Percentiles rank a stretch among this genome's conserved stretches.
These are phyloP conservation scores for Hippocampus comes DNA, from an alignment of 2,113 vertebrate genomes.

Conservation along the genomic window DNA sequence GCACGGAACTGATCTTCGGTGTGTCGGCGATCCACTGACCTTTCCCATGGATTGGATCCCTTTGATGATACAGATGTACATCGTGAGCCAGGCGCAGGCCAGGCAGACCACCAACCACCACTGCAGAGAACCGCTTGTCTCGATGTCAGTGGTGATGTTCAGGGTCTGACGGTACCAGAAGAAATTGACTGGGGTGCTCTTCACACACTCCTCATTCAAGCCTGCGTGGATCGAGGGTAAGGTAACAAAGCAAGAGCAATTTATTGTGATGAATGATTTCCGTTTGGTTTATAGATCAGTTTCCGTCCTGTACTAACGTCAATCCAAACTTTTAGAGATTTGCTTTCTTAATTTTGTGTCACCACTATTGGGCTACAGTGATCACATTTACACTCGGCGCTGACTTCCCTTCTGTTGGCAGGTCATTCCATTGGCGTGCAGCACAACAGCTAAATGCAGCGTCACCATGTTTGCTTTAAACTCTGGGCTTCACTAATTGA, in stretches of 20 bases:
- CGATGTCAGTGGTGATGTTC: conserved; percentile 77
- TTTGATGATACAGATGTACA: conserved; percentile 84
- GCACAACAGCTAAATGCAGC: not conserved
- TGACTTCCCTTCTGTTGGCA: no score
- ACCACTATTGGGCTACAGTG: no score
- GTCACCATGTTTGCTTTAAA: no score
- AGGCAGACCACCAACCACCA: conserved; percentile 82
- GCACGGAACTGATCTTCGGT: not conserved
- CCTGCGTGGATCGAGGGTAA: conserved; percentile 54
- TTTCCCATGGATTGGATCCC: conserved; percentile 87
- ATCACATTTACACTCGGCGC: no score
- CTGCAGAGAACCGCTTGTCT: conserved; percentile 68
- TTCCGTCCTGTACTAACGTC: not conserved
- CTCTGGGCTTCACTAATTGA: no score
- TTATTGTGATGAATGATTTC: not conserved
- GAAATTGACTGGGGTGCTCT: conserved; percentile 81
- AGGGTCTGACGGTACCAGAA: conserved; percentile 92
- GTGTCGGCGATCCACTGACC: conserved; percentile 62
- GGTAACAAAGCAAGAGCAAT: not conserved
- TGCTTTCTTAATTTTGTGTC: no score
- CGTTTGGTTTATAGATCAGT: not conserved
- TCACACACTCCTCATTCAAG: conserved; percentile 74
- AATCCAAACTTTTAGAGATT: no score
- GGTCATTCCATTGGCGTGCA: no score
- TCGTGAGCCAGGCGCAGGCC: conserved; percentile 75